These are phyloP conservation scores for Antheraea mylitta DNA, from an alignment of 1,140 invertebrate genomes.

Conservation along the genomic window DNA sequence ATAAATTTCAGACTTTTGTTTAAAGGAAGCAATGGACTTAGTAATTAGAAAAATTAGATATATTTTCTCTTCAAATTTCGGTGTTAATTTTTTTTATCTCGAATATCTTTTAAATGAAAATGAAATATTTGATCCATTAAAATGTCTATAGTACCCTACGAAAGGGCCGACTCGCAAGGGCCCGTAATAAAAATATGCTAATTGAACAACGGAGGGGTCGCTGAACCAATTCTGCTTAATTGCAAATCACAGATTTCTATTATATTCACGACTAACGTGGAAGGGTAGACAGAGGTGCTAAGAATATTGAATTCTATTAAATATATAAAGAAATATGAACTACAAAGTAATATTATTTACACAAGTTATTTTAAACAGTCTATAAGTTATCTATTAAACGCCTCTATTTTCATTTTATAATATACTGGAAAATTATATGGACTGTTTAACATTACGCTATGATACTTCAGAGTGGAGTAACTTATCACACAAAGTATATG, in stretches of 20 bases:
- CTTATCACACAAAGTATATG: too few species aligned
- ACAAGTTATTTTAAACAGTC: too few species aligned
- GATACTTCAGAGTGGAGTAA: too few species aligned
- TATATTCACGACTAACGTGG: neutral
- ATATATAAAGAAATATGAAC: too few species aligned
- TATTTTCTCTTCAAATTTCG: neutral
- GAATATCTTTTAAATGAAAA: neutral
- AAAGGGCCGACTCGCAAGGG: neutral
- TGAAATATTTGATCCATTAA: slow-evolving; percentile 1
- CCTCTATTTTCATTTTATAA: too few species aligned
- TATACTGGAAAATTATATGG: too few species aligned
- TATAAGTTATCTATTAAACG: too few species aligned
- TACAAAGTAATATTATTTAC: too few species aligned
- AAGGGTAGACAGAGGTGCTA: neutral
- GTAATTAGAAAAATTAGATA: neutral
- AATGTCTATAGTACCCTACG: slow-evolving; percentile 1
- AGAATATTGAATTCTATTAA: too few species aligned
- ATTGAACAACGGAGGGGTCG: neutral
- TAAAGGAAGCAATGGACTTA: neutral
- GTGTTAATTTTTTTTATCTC: neutral
- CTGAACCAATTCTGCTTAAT: neutral
- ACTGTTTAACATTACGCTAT: too few species aligned
- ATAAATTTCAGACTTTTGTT: too few species aligned
- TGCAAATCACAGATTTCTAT: neutral
- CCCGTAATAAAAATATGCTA: slow-evolving; percentile 3